Conservation (phyloP, 1,140 invertebrate species). For the Aporrectodea caliginosa region DNA sequence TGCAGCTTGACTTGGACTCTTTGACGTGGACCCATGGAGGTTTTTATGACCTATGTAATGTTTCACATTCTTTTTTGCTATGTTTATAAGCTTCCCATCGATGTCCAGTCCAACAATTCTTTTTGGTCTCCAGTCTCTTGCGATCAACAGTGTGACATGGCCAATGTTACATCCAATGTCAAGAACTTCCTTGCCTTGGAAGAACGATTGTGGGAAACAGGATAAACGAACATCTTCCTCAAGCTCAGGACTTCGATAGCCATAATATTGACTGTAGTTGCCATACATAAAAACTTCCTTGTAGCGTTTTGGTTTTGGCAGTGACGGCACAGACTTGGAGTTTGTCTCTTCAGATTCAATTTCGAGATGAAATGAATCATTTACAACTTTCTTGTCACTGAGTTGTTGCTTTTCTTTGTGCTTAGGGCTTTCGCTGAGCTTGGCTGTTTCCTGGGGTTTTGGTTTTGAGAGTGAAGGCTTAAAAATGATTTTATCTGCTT, state of each 20-base stretch:
- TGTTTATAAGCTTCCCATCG: constrained; percentile 78
- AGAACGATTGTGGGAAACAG: constrained; percentile 78
- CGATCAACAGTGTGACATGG: constrained; percentile 77
- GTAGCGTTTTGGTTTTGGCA: no score
- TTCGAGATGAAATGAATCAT: no score
- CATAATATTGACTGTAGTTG: constrained; percentile 95
- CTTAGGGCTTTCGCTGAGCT: no score
- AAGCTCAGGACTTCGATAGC: constrained; percentile 79
- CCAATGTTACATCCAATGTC: constrained; percentile 98
- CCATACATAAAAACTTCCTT: constrained; percentile 75
- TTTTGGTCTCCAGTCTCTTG: constrained; percentile 75
- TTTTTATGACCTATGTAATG: constrained; percentile 50
- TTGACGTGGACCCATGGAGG: no score
- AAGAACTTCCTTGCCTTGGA: constrained; percentile 82
- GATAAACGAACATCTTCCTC: constrained; percentile 76
- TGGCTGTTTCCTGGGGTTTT: no score
- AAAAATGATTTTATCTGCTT: no score
- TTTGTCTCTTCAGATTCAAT: no score
- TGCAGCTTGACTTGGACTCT: no score
- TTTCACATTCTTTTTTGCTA: constrained; percentile 74
- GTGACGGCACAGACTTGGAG: no score
- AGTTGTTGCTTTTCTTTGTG: no score
- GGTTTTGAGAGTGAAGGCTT: no score
- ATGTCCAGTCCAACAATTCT: constrained; percentile 93
- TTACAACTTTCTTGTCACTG: no score